Base-by-base conservation (phyloP, 1,140 invertebrate species). In the Patella vulgata region DNA sequence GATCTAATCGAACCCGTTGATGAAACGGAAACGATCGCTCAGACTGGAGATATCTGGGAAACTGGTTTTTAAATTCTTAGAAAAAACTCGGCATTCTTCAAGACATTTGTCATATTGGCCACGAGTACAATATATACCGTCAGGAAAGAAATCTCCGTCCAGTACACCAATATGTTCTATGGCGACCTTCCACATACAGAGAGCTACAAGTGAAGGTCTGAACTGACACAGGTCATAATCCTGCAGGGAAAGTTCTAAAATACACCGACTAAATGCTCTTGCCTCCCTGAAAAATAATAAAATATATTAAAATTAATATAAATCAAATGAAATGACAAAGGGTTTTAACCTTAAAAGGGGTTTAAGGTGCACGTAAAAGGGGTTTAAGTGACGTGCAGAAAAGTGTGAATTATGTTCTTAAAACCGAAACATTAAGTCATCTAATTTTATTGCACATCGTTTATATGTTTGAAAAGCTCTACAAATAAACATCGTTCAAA, bases 161-260 rank as follows among this genome's bases (percentile, higher is more conserved):
- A 47, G 51, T 25, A 59, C 58, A 12, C 54, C 52, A 1, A 68
- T 53, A 2, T 63, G 31, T n/a, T 70, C 60, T 14, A 72, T 62
- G 0, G 68, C 51, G 6, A 59, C 56, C 46, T 74, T 73, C 73
- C 70, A 73, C 0, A 66, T 58, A 57, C 73, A 75, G 12, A 77
- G 47, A 0, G 71, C 69, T 23, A 77, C 46, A 39, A 77, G 51
- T 11, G 75, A 77, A 3, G 75, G 71, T 6, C 61, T 47, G 31
- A 63, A 65, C 42, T 77, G 73, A 19, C 56, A 67, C 9, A 77
- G 43, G 0, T 73, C 59, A 42, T 77, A 77, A 23, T 77, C 75
- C 36, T 70, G 68, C 1, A 77, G 55, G 0, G 68, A 69, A 0
- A 75, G 56, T 50, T 75, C 70, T 28, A 75, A 42, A 3, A 75